Percentiles rank a stretch among this genome's conserved stretches.
These are phyloP conservation scores for Apodemus speciosus DNA, from an alignment of 2,113 vertebrate genomes.

Conservation along the genomic window DNA sequence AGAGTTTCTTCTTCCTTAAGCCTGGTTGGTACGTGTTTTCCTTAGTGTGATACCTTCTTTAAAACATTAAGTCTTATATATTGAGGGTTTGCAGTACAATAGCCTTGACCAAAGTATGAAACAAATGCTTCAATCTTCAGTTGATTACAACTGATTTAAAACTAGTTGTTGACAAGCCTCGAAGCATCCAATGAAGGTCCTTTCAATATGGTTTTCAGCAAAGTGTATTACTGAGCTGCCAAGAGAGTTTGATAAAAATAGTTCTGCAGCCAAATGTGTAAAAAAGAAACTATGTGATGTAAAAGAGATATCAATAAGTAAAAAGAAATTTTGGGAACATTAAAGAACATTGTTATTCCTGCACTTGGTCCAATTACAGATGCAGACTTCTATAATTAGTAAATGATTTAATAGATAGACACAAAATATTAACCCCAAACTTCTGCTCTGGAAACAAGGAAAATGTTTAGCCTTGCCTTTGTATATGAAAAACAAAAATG, in stretches of 20 bases:
- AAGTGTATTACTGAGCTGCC: neutral
- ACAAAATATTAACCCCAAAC: neutral
- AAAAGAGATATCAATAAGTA: neutral
- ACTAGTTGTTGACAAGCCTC: neutral
- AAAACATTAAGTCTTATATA: neutral
- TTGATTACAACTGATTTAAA: neutral
- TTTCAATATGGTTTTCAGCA: neutral
- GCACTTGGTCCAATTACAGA: neutral
- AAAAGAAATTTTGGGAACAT: neutral
- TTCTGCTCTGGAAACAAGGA: neutral
- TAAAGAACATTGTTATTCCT: neutral
- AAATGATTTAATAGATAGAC: neutral
- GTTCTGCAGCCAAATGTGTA: neutral
- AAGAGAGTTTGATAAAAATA: slow-evolving; percentile 7
- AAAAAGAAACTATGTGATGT: neutral
- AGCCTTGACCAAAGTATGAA: neutral
- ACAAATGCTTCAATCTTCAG: neutral
- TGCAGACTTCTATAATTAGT: neutral
- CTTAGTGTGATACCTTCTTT: neutral
- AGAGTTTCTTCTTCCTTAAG: neutral
- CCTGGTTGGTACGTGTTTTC: neutral
- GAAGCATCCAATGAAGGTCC: neutral
- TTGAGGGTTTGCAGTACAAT: neutral
- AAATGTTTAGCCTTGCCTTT: neutral
- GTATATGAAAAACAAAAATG: neutral